Evolutionary conservation across 2,113 vertebrate species (phyloP).

Genomic region (Eretmochelys imbricata): DNA sequence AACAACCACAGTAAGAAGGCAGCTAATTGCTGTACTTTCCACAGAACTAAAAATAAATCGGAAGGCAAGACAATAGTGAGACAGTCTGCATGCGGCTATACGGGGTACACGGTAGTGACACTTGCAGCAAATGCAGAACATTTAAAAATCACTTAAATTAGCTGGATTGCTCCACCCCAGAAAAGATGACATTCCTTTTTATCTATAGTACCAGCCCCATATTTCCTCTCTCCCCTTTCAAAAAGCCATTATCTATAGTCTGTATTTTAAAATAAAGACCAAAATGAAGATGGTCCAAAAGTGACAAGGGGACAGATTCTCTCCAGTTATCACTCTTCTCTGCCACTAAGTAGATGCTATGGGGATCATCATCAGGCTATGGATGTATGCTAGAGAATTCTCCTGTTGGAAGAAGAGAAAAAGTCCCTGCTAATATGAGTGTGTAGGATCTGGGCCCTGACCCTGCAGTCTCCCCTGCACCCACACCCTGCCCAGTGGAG

Average conservation of each 20-base stretch:
- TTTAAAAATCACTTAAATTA: background rate
- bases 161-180: constrained; percentile 24
- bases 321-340: background rate
- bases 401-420: background rate
- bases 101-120: background rate
- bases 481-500: background rate
- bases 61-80: constrained; percentile 25
- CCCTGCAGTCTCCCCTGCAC: background rate
- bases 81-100: background rate
- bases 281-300: background rate
- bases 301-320: background rate
- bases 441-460: background rate
- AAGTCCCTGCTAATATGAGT: background rate
- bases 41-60: constrained; percentile 49
- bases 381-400: background rate
- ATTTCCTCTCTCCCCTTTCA: background rate
- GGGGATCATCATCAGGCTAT: background rate
- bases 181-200: background rate
- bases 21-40: constrained; percentile 50
- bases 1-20: background rate
- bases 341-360: background rate
- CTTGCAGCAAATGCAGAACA: constrained; percentile 17
- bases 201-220: background rate
- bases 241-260: background rate
- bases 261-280: background rate